Percentiles rank a stretch among this genome's conserved stretches.
Evolutionary conservation across 2,113 vertebrate genomes (phyloP).

Genomic region (Periophthalmodon schlosseri): DNA sequence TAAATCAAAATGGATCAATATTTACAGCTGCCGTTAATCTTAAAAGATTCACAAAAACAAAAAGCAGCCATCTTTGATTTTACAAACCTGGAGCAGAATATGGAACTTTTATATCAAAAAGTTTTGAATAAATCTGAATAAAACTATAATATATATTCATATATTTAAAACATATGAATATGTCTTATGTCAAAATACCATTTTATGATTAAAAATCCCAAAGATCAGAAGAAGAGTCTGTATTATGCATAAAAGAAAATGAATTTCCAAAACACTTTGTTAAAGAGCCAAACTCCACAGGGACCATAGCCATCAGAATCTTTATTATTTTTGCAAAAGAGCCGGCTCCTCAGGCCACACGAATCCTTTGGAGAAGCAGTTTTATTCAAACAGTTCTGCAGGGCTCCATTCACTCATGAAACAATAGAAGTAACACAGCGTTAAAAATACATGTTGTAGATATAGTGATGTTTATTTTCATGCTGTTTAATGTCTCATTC

Average conservation of each 20-base stretch:
- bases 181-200: too few relatives aligned
- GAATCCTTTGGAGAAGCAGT: slow-evolving; percentile 43
- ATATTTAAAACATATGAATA: too few relatives aligned
- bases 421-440: slow-evolving; percentile 19
- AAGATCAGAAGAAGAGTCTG: neutral
- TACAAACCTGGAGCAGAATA: too few relatives aligned
- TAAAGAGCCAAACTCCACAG: slow-evolving; percentile 25
- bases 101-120: too few relatives aligned
- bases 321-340: slow-evolving; percentile 58
- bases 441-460: slow-evolving; percentile 29
- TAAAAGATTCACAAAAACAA: too few relatives aligned
- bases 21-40: too few relatives aligned
- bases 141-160: neutral
- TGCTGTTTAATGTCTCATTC: slow-evolving; percentile 34
- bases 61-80: too few relatives aligned
- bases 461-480: slow-evolving; percentile 26
- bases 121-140: too few relatives aligned
- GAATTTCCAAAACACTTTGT: neutral
- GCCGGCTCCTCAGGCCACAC: slow-evolving; percentile 50
- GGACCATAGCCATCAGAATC: slow-evolving; percentile 42
- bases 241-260: neutral
- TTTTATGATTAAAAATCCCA: neutral
- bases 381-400: slow-evolving; percentile 30
- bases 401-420: slow-evolving; percentile 24
- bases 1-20: too few relatives aligned